Conservation (phyloP, 2,888 invertebrate species). For the Mythimna ferrago region DNA sequence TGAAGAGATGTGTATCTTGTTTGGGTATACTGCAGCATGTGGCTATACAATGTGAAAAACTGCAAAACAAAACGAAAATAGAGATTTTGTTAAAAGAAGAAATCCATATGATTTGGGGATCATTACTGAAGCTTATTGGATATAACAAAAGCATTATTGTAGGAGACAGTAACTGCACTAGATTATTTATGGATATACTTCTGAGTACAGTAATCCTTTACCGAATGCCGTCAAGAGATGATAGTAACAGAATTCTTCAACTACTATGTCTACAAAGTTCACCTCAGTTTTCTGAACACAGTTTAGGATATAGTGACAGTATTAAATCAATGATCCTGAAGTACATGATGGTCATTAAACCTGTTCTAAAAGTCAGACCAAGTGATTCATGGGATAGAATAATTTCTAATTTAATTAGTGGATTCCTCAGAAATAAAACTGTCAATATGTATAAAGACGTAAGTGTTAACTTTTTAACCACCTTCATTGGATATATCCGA, state of each 20-base stretch:
- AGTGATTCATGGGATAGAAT: conserved; percentile 73
- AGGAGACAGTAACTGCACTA: conserved; percentile 62
- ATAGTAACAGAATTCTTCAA: conserved; percentile 69
- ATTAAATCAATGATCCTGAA: conserved; percentile 72
- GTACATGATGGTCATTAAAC: conserved; percentile 72
- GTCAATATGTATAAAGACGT: conserved; percentile 61
- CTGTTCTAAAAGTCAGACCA: conserved; percentile 68
- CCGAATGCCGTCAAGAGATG: conserved; percentile 65
- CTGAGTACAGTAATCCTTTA: conserved; percentile 70
- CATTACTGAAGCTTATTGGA: conserved; percentile 71
- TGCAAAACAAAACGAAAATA: conserved; percentile 28
- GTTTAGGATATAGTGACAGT: conserved; percentile 64
- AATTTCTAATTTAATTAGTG: conserved; percentile 67
- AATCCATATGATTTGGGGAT: conserved; percentile 67
- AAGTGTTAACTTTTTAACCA: conserved; percentile 27
- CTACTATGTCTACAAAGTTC: conserved; percentile 75
- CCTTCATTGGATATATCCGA: too few relatives aligned
- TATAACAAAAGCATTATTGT: conserved; percentile 68
- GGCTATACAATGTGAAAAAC: conserved; percentile 59
- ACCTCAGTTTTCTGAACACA: conserved; percentile 68
- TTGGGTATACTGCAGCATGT: conserved; percentile 76
- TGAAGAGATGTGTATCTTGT: conserved; percentile 74
- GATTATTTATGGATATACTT: conserved; percentile 72
- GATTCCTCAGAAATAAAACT: conserved; percentile 72
- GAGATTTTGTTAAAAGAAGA: conserved; percentile 64